phyloP scores from a whole-genome alignment of 2,797 vertebrate genomes.

The Coilia nasus region DNA sequence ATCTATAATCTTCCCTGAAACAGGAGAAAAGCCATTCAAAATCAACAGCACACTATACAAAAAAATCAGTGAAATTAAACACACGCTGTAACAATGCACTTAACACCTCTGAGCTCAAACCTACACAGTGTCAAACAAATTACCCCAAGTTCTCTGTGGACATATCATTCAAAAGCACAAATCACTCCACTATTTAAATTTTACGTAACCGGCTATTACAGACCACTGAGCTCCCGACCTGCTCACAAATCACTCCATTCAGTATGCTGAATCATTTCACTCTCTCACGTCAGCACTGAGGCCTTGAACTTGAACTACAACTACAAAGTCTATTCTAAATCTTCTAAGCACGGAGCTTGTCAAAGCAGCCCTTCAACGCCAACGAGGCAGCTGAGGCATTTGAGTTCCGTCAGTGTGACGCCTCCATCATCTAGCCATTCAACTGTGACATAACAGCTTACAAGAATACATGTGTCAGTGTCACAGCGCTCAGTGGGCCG shows the following conservation, averaged over 20 bases:
- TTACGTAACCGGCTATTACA: neutral
- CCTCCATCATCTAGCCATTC: neutral
- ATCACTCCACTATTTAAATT: neutral
- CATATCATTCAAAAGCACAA: neutral
- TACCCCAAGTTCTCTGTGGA: neutral
- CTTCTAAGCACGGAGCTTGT: neutral
- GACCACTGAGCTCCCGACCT: neutral
- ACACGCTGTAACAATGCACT: neutral
- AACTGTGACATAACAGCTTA: neutral
- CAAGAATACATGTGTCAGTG: neutral
- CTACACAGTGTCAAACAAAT: neutral
- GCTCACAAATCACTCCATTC: neutral
- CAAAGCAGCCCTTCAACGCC: neutral
- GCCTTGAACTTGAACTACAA: constrained; percentile 22
- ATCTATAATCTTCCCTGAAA: neutral
- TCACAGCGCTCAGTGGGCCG: neutral
- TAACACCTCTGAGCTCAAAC: neutral
- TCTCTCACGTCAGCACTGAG: neutral
- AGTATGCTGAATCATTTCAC: neutral
- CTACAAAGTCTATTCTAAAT: constrained; percentile 3
- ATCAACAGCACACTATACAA: neutral
- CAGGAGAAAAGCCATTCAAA: neutral
- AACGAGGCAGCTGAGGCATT: neutral
- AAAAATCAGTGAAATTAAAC: neutral
- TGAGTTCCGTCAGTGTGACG: neutral